Evolutionary conservation across 2,113 vertebrate species (phyloP), one percentile per base, ranked within the genome.

Genomic region (Rhinopomastus cyanomelas): DNA sequence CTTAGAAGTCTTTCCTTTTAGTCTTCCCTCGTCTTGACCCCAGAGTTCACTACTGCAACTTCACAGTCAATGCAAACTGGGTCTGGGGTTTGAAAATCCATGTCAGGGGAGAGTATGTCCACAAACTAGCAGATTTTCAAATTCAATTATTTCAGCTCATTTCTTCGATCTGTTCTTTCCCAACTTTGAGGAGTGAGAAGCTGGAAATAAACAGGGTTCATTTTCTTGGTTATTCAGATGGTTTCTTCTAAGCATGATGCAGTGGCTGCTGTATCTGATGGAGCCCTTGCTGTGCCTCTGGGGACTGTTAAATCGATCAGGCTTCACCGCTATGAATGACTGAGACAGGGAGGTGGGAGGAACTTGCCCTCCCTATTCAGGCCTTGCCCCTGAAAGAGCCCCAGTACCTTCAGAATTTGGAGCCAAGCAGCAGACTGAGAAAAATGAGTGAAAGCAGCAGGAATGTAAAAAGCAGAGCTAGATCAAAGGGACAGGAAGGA

Each of bases 401-500:
- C 51, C 76, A 66, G 65, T 95, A 74, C 83, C 80, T 95, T 95
- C 86, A 96, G 93, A 88, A 94, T 94, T 74, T 48, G n/a, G 87
- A 95, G 81, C 79, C 89, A 92, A 94, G 87, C 90, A 91, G 56
- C 78, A 90, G 42, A 84, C 77, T 80, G 69, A 94, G 68, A 72
- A 73, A 93, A 96, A 96, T 86, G 86, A 94, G 77, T 89, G 93
- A 95, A 89, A 85, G 68, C 81, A 94, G 78, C 74, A 84, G 62
- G 52, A 85, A 91, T 95, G 97, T 96, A 94, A 96, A 92, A 92
- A 97, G 94, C 90, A 92, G 96, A 91, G 84, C 57, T 85, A 88
- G 89, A 97, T 96, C 95, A 97, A 96, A 96, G 92, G 79, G 80
- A 87, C 79, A 96, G 96, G 96, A 95, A 96, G 93, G 84, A 96